Evolutionary conservation across 1,140 invertebrate genomes (phyloP).

Genomic region (Heliconius hermathena): DNA sequence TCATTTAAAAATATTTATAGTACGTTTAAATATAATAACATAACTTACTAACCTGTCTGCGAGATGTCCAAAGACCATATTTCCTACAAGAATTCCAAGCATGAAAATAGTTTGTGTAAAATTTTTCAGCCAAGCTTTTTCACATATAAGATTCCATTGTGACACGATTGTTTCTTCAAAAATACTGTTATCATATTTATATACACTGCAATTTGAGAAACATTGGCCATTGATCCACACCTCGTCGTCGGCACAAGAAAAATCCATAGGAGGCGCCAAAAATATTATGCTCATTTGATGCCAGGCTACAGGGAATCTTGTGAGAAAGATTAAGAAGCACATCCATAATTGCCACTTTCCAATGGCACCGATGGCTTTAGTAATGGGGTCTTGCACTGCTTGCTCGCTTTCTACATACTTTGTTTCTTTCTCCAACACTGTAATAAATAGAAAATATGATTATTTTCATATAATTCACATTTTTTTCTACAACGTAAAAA

Average conservation of each 20-base stretch:
- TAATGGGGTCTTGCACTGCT: slow-evolving; percentile 58
- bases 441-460: slow-evolving; percentile 43
- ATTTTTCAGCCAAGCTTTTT: slow-evolving; percentile 84
- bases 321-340: slow-evolving; percentile 84
- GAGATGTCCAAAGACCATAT: slow-evolving; percentile 87
- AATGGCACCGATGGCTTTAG: slow-evolving; percentile 84
- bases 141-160: slow-evolving; percentile 89
- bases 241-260: slow-evolving; percentile 62
- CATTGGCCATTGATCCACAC: slow-evolving; percentile 65
- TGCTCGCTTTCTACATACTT: slow-evolving; percentile 58
- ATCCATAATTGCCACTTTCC: slow-evolving; percentile 88
- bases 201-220: slow-evolving; percentile 79
- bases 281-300: slow-evolving; percentile 87
- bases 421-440: slow-evolving; percentile 70
- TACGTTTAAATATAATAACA: neutral
- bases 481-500: neutral
- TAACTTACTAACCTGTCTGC: slow-evolving; percentile 86
- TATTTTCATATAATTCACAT: neutral
- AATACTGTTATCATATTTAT: slow-evolving; percentile 83
- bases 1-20: neutral
- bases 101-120: slow-evolving; percentile 89
- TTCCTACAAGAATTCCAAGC: slow-evolving; percentile 87
- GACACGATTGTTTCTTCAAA: slow-evolving; percentile 88
- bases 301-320: slow-evolving; percentile 88
- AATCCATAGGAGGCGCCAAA: slow-evolving; percentile 83